These are phyloP conservation scores for Camelus dromedarius DNA, from an alignment of 2,113 vertebrate species.

Conservation along the genomic window DNA sequence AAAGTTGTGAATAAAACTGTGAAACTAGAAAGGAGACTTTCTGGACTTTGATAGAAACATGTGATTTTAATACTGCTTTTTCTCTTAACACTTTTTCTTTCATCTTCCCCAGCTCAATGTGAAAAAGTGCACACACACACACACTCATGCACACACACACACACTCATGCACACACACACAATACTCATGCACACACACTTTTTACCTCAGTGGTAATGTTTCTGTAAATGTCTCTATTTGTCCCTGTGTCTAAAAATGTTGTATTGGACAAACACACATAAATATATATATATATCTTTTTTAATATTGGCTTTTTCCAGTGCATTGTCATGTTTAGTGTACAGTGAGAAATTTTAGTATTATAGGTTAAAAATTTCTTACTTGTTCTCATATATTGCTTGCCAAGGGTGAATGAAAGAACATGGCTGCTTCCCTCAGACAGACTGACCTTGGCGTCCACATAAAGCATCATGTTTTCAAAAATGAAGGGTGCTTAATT, in stretches of 20 bases:
- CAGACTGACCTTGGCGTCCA: conserved; percentile 87
- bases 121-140: conserved; percentile 25
- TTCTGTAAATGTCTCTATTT: conserved; percentile 72
- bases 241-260: conserved; percentile 69
- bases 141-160: not conserved
- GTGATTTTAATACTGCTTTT: conserved; percentile 87
- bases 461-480: conserved; percentile 83
- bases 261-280: conserved; percentile 75
- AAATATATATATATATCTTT: conserved; percentile 32
- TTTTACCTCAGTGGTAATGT: conserved; percentile 58
- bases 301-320: conserved; percentile 75
- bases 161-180: not conserved
- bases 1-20: conserved; percentile 88
- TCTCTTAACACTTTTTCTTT: conserved; percentile 77
- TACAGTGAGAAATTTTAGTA: conserved; percentile 63
- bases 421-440: conserved; percentile 85
- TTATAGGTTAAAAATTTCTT: conserved; percentile 66
- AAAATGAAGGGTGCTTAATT: conserved; percentile 90
- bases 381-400: conserved; percentile 53
- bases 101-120: conserved; percentile 65
- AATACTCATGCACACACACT: not conserved
- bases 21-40: conserved; percentile 84
- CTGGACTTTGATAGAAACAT: conserved; percentile 82
- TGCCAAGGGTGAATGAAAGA: conserved; percentile 80
- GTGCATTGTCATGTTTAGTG: conserved; percentile 69